Conservation (phyloP, 2,113 vertebrate species). For the Microtus ochrogaster region DNA sequence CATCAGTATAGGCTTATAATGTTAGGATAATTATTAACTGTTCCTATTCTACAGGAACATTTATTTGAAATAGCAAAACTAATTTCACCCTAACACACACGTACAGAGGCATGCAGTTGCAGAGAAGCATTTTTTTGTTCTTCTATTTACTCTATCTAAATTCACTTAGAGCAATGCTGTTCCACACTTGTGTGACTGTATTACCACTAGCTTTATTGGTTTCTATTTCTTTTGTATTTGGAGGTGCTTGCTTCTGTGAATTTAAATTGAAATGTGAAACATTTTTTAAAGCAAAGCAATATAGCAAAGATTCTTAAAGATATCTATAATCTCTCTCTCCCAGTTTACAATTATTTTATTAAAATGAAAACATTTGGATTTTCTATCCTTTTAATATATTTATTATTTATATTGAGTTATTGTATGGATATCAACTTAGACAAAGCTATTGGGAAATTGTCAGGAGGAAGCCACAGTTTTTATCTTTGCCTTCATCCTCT, state of each 20-base stretch:
- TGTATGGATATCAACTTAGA: background rate
- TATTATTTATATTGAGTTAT: background rate
- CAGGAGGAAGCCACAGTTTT: background rate
- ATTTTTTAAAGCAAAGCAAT: background rate
- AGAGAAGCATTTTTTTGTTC: background rate
- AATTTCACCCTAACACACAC: background rate
- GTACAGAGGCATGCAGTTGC: background rate
- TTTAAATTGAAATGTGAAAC: background rate
- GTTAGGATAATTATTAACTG: background rate
- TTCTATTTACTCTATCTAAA: slow-evolving; percentile 9
- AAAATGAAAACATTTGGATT: background rate
- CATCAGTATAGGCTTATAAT: background rate
- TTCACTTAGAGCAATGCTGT: background rate
- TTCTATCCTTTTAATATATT: background rate
- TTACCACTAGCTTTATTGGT: background rate
- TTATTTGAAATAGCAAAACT: background rate
- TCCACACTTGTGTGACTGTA: background rate
- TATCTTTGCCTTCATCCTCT: background rate
- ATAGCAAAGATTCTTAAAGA: background rate
- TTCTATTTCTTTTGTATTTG: background rate
- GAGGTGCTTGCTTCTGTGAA: background rate
- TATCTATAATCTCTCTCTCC: background rate
- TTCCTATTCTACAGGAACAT: background rate
- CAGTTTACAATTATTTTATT: background rate
- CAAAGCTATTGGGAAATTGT: background rate